A percentile compares a stretch with the other conserved stretches of the same genome.
phyloP scores from a whole-genome alignment of 2,113 vertebrate species.

The Ceyx margarethae region DNA sequence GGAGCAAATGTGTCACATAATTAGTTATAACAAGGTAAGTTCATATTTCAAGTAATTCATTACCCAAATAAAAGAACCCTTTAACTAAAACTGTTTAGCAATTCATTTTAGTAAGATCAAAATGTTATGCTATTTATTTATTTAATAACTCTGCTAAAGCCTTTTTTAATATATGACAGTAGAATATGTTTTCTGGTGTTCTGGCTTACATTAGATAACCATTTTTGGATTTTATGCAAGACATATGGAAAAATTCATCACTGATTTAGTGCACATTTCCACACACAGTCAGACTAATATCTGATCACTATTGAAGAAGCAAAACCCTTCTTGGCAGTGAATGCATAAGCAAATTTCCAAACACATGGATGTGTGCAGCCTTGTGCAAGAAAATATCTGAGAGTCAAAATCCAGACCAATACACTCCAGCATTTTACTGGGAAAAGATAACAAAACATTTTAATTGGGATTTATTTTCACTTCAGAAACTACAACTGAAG shows the following conservation, averaged over 20 bases:
- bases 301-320: background rate
- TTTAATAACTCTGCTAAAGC: background rate
- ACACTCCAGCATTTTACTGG: background rate
- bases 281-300: constrained; percentile 19
- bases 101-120: background rate
- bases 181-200: constrained; percentile 11
- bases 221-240: constrained; percentile 33
- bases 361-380: background rate
- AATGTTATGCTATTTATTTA: background rate
- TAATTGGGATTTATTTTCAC: background rate
- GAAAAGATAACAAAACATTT: background rate
- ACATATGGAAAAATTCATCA: constrained; percentile 58
- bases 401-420: background rate
- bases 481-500: background rate
- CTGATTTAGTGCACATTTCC: constrained; percentile 52
- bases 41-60: background rate
- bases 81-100: background rate
- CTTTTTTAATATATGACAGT: constrained; percentile 1
- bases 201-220: constrained; percentile 51
- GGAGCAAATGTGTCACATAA: background rate
- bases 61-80: background rate
- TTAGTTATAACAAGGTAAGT: background rate
- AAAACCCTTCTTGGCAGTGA: constrained; percentile 9
- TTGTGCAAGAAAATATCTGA: background rate
- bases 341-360: constrained; percentile 4